These are phyloP conservation scores for Drosophila hamatofila DNA, from an alignment of 2,888 invertebrate species.

Conservation along the genomic window DNA sequence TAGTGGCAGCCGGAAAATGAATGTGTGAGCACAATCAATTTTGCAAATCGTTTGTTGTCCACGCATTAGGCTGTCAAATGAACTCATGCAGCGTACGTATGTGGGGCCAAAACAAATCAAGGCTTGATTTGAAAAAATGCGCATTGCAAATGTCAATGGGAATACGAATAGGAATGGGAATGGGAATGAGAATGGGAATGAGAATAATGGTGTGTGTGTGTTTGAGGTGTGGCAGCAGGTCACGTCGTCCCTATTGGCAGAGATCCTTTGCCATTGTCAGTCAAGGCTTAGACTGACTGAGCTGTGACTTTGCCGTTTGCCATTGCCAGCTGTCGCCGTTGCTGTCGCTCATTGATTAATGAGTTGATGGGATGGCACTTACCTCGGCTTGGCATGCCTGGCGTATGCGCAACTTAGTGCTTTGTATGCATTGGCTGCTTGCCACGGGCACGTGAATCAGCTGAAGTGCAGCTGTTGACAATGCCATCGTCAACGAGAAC, in stretches of 20 bases:
- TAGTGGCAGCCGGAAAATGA: constrained; percentile 22
- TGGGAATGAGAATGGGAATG: background rate
- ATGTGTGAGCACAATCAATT: constrained; percentile 67
- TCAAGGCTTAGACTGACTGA: constrained; percentile 9
- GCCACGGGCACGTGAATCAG: constrained; percentile 28
- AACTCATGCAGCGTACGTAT: constrained; percentile 1
- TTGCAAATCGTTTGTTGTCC: constrained; percentile 58
- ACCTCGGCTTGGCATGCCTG: constrained; percentile 29
- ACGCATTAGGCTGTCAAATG: constrained; percentile 63
- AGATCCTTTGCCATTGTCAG: constrained; percentile 44
- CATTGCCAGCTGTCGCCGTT: constrained; percentile 29
- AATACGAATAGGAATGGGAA: background rate
- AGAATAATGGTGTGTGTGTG: background rate
- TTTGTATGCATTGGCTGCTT: constrained; percentile 42
- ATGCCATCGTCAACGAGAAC: constrained; percentile 16
- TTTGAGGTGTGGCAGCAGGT: constrained; percentile 7
- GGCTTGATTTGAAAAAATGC: constrained; percentile 39
- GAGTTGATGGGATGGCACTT: constrained; percentile 33
- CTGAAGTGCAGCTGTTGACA: constrained; percentile 43
- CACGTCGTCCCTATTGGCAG: constrained; percentile 12
- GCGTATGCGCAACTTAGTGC: constrained; percentile 52
- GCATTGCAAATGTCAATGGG: constrained; percentile 31
- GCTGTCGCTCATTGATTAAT: constrained; percentile 63
- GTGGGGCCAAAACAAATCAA: constrained; percentile 56
- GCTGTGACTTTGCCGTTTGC: constrained; percentile 37